Percentiles rank a stretch among this genome's conserved stretches.
Conservation (phyloP, 2,797 vertebrate genomes). For the Gila robusta region DNA sequence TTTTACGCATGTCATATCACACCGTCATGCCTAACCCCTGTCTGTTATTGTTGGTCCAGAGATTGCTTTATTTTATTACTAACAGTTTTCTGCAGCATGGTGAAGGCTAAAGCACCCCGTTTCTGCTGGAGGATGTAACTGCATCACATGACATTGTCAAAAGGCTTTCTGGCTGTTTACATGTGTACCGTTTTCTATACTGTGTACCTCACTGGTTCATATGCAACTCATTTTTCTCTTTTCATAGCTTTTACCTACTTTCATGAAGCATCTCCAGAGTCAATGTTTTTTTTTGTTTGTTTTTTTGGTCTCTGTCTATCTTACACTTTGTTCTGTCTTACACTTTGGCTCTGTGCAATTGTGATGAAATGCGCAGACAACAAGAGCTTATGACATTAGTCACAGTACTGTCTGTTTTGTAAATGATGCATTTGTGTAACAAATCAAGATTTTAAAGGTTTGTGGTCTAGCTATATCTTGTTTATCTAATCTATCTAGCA, state of each 20-base stretch:
- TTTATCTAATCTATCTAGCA: too few species aligned
- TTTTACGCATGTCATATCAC: slow-evolving; percentile 80
- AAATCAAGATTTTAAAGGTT: too few species aligned
- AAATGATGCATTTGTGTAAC: too few species aligned
- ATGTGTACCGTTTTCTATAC: slow-evolving; percentile 41
- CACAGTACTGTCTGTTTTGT: not conserved
- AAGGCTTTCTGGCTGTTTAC: slow-evolving; percentile 58
- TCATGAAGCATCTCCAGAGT: slow-evolving; percentile 26
- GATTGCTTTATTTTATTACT: slow-evolving; percentile 72
- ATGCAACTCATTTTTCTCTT: slow-evolving; percentile 41
- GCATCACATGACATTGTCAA: slow-evolving; percentile 60
- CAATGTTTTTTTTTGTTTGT: not conserved
- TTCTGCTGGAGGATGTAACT: slow-evolving; percentile 68
- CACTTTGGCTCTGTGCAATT: not conserved
- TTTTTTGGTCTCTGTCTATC: not conserved
- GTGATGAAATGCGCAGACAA: not conserved
- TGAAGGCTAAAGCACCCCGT: slow-evolving; percentile 67
- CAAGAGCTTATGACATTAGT: not conserved
- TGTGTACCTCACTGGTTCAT: slow-evolving; percentile 65
- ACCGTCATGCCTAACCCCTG: slow-evolving; percentile 73
- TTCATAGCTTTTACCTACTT: slow-evolving; percentile 37
- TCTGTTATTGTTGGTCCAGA: slow-evolving; percentile 53
- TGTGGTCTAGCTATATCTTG: too few species aligned
- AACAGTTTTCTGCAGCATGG: slow-evolving; percentile 76
- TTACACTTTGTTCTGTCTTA: not conserved